phyloP scores from a whole-genome alignment of 1,140 invertebrate genomes.

The Atta colombica region DNA sequence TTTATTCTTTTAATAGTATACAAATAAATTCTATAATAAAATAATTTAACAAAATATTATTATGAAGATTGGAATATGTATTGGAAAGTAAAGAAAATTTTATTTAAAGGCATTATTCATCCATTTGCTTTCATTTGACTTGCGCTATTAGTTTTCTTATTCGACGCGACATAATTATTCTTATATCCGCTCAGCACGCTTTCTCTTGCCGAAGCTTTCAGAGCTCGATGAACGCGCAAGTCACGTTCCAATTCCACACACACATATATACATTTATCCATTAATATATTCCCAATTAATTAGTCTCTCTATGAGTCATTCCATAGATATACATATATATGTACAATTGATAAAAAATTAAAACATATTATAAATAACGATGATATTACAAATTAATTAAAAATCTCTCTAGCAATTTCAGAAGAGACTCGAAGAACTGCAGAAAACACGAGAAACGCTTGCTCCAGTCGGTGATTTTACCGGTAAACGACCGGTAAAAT shows the following conservation, averaged over 20 bases:
- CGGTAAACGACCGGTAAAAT: not conserved
- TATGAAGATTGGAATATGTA: not conserved
- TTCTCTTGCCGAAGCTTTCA: not conserved
- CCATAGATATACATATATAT: not conserved
- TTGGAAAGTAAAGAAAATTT: not conserved
- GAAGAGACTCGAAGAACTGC: not conserved
- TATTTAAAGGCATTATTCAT: not conserved
- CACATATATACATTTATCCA: not conserved
- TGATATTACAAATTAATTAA: not conserved
- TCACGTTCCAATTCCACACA: not conserved
- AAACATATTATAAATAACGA: constrained; percentile 16
- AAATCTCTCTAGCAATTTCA: not conserved
- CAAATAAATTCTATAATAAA: not conserved
- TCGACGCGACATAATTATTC: no score
- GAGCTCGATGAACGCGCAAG: not conserved
- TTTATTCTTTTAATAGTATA: not conserved
- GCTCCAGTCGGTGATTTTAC: no score
- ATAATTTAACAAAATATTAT: not conserved
- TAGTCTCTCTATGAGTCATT: not conserved
- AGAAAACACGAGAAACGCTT: no score
- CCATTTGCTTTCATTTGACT: not conserved
- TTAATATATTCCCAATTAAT: not conserved
- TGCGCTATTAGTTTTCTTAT: no score
- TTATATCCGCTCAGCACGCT: not conserved
- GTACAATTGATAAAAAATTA: not conserved